Evolutionary conservation across 2,888 invertebrate species (phyloP), one percentile per base, ranked within the genome.

Genomic region (Macropis europaea): DNA sequence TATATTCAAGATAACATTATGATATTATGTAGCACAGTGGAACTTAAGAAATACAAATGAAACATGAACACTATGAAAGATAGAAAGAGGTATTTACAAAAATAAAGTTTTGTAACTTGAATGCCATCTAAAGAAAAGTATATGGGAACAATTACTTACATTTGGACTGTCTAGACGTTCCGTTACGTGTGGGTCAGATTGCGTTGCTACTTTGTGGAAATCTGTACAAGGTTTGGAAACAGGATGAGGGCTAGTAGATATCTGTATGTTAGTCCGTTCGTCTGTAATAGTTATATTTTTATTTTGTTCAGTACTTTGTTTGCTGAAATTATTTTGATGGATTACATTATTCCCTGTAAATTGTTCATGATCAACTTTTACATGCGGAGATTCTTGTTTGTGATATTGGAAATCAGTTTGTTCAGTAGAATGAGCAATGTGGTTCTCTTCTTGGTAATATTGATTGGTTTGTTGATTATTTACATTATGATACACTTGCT

Each of bases 61-160:
- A 19, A 72, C 34, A 38, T 43, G 54, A 34, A 26, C 28, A 42
- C 13, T 42, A 13, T 30, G 30, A 26, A 38, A 28, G 5, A 24
- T 9, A 34, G 68, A 2, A 64, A 38, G 36, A 57, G 15, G 19
- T 42, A 43, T 19, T 42, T 50, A 26, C 26, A 54, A 13, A 50
- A 48, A 54, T 11, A 32, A 38, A 15, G 38, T 38, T 34, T 57
- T 26, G 19, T 61, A 53, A 40, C 9, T 70, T 45, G 50, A 61
- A 26, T 52, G 22, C 53, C 64, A 48, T 52, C 19, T 60, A 63
- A 56, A 69, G 52, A 70, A 40, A 79, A 77, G 77, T 77, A 82
- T 75, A 66, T 78, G 76, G 77, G 79, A 82, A 81, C 78, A 82
- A 81, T 86, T 87, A 87, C 87, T 87, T 87, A 87, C 87, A 85